A percentile compares a stretch with the other conserved stretches of the same genome.
These are phyloP conservation scores for Paelopatides confundens DNA, from an alignment of 53 echinoderm and acorn worm genomes.

Conservation along the genomic window DNA sequence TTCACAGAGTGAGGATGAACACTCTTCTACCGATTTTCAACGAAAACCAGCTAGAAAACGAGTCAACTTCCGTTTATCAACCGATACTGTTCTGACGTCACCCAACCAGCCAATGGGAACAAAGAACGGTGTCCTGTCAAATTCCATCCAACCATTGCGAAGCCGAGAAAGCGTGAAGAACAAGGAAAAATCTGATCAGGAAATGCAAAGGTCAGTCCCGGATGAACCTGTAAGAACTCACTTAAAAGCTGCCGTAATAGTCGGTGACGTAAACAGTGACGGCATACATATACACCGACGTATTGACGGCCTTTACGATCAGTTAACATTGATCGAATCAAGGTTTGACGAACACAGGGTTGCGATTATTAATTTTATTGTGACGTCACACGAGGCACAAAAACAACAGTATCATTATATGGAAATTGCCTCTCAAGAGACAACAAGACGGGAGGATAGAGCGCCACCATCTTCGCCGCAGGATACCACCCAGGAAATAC, in stretches of 20 bases:
- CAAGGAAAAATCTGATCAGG: background rate
- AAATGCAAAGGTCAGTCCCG: background rate
- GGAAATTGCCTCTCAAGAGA: background rate
- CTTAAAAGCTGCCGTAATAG: background rate
- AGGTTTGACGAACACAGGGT: constrained; percentile 89
- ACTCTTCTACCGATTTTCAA: background rate
- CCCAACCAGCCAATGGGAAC: background rate
- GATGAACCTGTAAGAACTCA: background rate
- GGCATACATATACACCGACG: constrained; percentile 59
- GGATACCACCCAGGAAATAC: background rate
- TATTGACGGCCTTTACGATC: constrained; percentile 85
- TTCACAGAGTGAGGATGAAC: background rate
- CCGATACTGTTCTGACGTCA: background rate
- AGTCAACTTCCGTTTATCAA: constrained; percentile 33
- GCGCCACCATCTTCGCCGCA: constrained; percentile 2
- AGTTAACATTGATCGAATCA: constrained; percentile 81
- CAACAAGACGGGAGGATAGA: background rate
- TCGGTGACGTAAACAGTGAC: background rate
- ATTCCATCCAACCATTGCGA: background rate
- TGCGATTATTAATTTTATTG: constrained; percentile 83
- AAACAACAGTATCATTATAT: background rate
- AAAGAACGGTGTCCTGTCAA: background rate
- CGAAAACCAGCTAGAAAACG: background rate
- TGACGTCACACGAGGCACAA: constrained; percentile 47
- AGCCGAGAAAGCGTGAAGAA: background rate